Conservation (phyloP, 2,888 invertebrate genomes). For the Drosophila conformis region DNA sequence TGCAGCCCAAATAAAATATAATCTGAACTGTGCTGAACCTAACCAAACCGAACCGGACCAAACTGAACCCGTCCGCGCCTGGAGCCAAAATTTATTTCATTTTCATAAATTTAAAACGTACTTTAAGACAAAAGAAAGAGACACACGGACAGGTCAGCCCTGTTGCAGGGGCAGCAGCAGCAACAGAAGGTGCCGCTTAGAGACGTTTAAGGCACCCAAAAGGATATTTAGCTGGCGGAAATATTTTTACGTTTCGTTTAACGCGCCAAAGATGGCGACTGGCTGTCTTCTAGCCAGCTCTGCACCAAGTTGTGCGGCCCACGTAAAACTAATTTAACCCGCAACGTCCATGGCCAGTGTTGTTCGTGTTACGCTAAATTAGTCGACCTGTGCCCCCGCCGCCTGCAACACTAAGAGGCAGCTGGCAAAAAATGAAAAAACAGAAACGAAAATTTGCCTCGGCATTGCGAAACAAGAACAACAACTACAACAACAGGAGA, state of each 20-base stretch:
- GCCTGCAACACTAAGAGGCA: constrained; percentile 30
- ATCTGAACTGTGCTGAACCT: not conserved
- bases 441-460: constrained; percentile 38
- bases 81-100: constrained; percentile 69
- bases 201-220: constrained; percentile 75
- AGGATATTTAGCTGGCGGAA: constrained; percentile 82
- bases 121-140: constrained; percentile 58
- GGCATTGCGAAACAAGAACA: constrained; percentile 28
- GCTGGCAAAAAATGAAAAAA: constrained; percentile 10
- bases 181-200: constrained; percentile 64
- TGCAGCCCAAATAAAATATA: constrained; percentile 49
- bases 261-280: constrained; percentile 74
- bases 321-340: constrained; percentile 80
- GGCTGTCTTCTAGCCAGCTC: constrained; percentile 17
- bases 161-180: constrained; percentile 4
- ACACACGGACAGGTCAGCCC: not conserved
- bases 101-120: constrained; percentile 78
- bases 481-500: constrained; percentile 5
- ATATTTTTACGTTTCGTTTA: constrained; percentile 84
- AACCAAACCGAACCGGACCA: not conserved
- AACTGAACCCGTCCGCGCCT: constrained; percentile 64
- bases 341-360: constrained; percentile 77
- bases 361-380: constrained; percentile 78
- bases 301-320: constrained; percentile 58
- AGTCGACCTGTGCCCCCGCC: constrained; percentile 62